Evolutionary conservation across 2,888 invertebrate genomes (phyloP).

Genomic region (Eristalis pertinax): DNA sequence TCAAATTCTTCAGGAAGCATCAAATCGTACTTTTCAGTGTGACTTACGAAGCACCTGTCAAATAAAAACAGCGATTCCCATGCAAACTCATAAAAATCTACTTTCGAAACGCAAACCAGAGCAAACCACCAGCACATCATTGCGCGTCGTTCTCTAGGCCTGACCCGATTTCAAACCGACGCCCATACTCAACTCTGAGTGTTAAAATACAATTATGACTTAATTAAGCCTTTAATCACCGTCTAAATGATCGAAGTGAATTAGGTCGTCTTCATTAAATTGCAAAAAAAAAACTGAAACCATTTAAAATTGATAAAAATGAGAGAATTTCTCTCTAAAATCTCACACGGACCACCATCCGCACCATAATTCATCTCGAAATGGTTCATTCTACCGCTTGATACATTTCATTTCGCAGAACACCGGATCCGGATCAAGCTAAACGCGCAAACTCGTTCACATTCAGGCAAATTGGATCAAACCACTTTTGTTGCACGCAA

Average conservation of each 20-base stretch:
- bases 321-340: constrained; percentile 31
- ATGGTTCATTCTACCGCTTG: constrained; percentile 18
- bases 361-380: constrained; percentile 25
- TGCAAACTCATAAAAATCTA: background rate
- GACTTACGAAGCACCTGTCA: background rate
- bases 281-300: background rate
- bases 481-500: constrained; percentile 65
- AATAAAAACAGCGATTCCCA: background rate
- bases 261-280: background rate
- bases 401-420: constrained; percentile 9
- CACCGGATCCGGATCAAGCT: constrained; percentile 45
- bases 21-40: too few relatives aligned
- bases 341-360: constrained; percentile 1
- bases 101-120: background rate
- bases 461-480: constrained; percentile 52
- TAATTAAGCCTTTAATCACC: background rate
- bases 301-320: background rate
- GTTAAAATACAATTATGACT: background rate
- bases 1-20: too few relatives aligned
- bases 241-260: background rate
- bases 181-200: background rate
- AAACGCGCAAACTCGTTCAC: constrained; percentile 45
- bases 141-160: background rate
- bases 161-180: background rate
- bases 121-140: background rate